Conservation (phyloP, 1,140 invertebrate genomes). For the Temnothorax curvispinosus region DNA sequence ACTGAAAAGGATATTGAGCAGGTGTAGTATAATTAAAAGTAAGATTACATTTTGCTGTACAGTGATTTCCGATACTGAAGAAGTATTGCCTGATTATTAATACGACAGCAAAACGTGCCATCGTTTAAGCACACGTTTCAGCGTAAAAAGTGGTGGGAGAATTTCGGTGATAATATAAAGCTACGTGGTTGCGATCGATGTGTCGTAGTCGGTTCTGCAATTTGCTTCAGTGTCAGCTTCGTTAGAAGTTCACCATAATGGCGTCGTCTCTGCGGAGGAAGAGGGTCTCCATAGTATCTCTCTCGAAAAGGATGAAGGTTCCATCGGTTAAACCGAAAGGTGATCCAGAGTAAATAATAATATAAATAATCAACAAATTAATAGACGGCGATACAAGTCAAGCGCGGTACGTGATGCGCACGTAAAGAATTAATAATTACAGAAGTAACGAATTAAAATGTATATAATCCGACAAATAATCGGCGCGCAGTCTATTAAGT, state of each 20-base stretch:
- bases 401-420: too few relatives aligned
- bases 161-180: slow-evolving; percentile 75
- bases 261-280: slow-evolving; percentile 41
- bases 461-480: too few relatives aligned
- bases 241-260: slow-evolving; percentile 32
- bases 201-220: slow-evolving; percentile 68
- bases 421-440: too few relatives aligned
- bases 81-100: neutral
- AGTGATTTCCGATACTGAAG: neutral
- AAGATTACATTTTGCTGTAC: neutral
- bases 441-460: too few relatives aligned
- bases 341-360: slow-evolving; percentile 29
- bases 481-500: too few relatives aligned
- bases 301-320: slow-evolving; percentile 74
- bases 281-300: slow-evolving; percentile 71
- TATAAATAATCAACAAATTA: too few relatives aligned
- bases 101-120: neutral
- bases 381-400: too few relatives aligned
- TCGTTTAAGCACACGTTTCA: slow-evolving; percentile 31
- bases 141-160: slow-evolving; percentile 66
- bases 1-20: neutral
- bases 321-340: slow-evolving; percentile 73
- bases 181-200: slow-evolving; percentile 58
- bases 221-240: slow-evolving; percentile 37
- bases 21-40: neutral